Evolutionary conservation across 1,140 invertebrate genomes (phyloP).

Genomic region (Cyclargus thomasi): DNA sequence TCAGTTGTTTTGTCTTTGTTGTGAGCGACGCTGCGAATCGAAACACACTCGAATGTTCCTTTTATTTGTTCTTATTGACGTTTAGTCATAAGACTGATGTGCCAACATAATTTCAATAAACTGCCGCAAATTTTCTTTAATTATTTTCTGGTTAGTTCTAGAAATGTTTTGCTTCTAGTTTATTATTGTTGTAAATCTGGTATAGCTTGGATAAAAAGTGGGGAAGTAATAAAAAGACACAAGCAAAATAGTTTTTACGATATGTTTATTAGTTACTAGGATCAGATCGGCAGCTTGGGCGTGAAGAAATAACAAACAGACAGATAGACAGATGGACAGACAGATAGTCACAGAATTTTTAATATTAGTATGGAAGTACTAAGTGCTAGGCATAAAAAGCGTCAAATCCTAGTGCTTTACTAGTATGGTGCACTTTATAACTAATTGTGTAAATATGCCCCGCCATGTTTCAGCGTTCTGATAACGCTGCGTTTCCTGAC

Average conservation of each 20-base stretch:
- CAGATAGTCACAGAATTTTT: no score
- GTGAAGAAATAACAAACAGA: no score
- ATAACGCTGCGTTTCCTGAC: constrained; percentile 35
- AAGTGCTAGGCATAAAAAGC: constrained; percentile 2
- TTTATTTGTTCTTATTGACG: background rate
- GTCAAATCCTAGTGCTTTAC: background rate
- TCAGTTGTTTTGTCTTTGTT: constrained; percentile 1
- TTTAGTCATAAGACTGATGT: background rate
- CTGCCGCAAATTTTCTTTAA: background rate
- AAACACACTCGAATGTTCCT: background rate
- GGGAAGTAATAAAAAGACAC: no score
- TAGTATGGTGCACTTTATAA: constrained; percentile 23
- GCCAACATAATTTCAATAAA: background rate
- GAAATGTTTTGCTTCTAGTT: no score
- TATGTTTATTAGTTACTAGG: no score
- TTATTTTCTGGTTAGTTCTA: background rate
- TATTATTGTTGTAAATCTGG: no score
- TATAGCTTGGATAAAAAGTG: no score
- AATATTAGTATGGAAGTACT: background rate
- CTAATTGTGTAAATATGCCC: constrained; percentile 36
- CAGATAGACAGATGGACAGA: no score
- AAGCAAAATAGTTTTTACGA: no score
- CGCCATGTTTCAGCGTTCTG: constrained; percentile 32
- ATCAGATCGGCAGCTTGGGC: no score
- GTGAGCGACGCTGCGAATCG: background rate